Evolutionary conservation across 2,113 vertebrate species (phyloP).

Genomic region (Thunnus thynnus): DNA sequence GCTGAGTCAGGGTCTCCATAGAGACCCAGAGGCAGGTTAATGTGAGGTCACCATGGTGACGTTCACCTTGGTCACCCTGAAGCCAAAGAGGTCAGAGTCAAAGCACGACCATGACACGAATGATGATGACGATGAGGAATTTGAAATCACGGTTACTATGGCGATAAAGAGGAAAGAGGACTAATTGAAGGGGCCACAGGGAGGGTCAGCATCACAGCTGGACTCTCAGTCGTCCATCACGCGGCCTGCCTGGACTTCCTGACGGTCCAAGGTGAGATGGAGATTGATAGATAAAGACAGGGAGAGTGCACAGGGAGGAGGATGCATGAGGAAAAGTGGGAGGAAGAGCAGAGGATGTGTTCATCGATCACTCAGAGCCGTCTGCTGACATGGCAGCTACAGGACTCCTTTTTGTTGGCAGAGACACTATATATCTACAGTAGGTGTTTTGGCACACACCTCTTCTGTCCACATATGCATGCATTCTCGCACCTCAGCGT

Average conservation of each 20-base stretch:
- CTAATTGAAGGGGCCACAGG: constrained; percentile 22
- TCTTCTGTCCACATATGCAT: constrained; percentile 18
- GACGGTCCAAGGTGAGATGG: constrained; percentile 50
- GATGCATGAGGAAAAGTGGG: neutral
- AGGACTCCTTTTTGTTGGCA: constrained; percentile 51
- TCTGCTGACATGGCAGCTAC: constrained; percentile 70
- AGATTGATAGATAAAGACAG: constrained; percentile 40
- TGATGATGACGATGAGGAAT: constrained; percentile 12
- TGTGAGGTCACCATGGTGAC: constrained; percentile 34
- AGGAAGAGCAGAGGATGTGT: constrained; percentile 8
- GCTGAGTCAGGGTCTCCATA: constrained; percentile 25
- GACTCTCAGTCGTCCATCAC: constrained; percentile 46
- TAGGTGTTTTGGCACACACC: constrained; percentile 38
- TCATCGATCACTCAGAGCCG: constrained; percentile 52
- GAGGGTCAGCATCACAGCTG: constrained; percentile 29
- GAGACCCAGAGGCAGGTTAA: constrained; percentile 42
- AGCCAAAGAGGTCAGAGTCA: constrained; percentile 35
- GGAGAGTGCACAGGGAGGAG: constrained; percentile 20
- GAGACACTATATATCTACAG: constrained; percentile 27
- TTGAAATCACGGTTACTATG: constrained; percentile 46
- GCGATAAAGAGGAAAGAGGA: constrained; percentile 30
- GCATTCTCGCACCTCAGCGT: neutral
- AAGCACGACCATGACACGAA: constrained; percentile 9
- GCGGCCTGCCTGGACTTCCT: constrained; percentile 18
- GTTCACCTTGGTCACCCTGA: constrained; percentile 18